Base-by-base conservation (phyloP, 1,140 invertebrate genomes). In the Cherax destructor region DNA sequence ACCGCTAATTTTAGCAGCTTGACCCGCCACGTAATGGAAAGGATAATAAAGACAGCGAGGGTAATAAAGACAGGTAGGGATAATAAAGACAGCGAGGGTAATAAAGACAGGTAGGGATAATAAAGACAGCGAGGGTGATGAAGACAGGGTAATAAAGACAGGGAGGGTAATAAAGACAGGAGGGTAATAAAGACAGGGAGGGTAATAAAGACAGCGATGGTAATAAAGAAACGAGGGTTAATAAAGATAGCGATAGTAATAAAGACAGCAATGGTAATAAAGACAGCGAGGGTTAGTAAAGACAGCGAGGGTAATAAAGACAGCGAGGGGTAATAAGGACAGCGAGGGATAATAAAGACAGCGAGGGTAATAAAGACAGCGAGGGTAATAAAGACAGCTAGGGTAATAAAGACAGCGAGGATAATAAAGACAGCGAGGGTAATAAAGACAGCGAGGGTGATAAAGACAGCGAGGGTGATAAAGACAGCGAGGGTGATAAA, bases 141-240 rank as follows among this genome's bases (percentile, higher is more conserved):
- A 16, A 83, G 50, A 61, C 21, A 83, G 52, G 65, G 81, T 24
- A 56, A 61, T 18, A 83, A 24, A 61, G 41, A 65, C 21, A 13
- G 11, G 65, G 59, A 24, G 41, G 65, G n/a, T 47, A 3, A 83
- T 5, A 79, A 0, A 41, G 30, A 11, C 21, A 18, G 52, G 10
- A 61, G 59, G 65, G 80, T 18, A n/a, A 83, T 11, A 83, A n/a
- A 56, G 50, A 56, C 5, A 52, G n/a, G 13, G 16, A 13, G 80
- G n/a, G 50, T 21, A 41, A 69, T 11, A 18, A 13, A 41, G 9
- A 83, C 4, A 61, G 81, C 1, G 16, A 83, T 59, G 80, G n/a
- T 11, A 56, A n/a, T 18, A 50, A 83, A n/a, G 18, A n/a, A 83
- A n/a, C 16, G 80, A 83, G 80, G 50, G 80, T 59, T 16, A 59